Percentiles rank a stretch among this genome's conserved stretches.
These are phyloP conservation scores for Ceryle rudis DNA, from an alignment of 2,797 vertebrate species.

Conservation along the genomic window DNA sequence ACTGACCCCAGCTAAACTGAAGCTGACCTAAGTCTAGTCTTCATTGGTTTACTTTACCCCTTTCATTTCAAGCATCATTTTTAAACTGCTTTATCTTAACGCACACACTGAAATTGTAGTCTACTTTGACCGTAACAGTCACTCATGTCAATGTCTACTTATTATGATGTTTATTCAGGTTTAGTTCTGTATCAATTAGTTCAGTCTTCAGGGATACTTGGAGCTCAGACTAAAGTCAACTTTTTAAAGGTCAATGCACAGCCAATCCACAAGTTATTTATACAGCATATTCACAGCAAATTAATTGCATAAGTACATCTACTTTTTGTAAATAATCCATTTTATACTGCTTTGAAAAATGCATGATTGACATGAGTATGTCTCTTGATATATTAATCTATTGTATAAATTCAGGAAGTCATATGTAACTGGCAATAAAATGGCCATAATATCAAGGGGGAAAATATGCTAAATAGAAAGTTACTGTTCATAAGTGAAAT, in stretches of 20 bases:
- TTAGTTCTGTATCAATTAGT: neutral
- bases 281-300: neutral
- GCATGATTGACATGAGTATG: neutral
- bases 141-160: neutral
- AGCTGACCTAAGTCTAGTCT: neutral
- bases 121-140: neutral
- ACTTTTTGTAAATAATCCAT: slow-evolving; percentile 19
- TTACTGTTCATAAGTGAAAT: neutral
- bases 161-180: neutral
- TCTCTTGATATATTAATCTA: neutral
- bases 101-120: neutral
- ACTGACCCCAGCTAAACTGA: neutral
- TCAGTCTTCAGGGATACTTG: neutral
- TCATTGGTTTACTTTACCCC: neutral
- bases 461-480: neutral
- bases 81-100: neutral
- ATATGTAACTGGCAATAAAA: neutral
- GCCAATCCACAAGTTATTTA: neutral
- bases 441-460: neutral
- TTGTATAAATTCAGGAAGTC: neutral
- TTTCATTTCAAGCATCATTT: neutral
- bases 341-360: slow-evolving; percentile 1
- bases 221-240: neutral
- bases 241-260: slow-evolving; percentile 16
- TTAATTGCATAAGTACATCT: neutral